These are phyloP conservation scores for Neostethus bicornis DNA, from an alignment of 2,797 vertebrate genomes.

Conservation along the genomic window DNA sequence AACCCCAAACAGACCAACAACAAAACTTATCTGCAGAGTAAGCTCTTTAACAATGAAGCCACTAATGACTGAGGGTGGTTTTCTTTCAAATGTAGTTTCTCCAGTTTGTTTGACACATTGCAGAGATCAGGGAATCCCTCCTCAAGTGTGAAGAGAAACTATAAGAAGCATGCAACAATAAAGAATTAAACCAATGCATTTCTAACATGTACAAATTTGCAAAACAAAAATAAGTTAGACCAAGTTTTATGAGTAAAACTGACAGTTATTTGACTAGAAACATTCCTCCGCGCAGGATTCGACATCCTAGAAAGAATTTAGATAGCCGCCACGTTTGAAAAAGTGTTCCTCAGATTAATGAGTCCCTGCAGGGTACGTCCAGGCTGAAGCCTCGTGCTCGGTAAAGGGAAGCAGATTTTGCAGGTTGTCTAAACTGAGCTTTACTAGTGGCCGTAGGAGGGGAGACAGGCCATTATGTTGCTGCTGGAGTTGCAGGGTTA, in stretches of 20 bases:
- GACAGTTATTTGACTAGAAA: no score
- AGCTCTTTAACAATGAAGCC: constrained; percentile 17
- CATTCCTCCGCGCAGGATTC: no score
- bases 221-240: no score
- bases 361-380: constrained; percentile 42
- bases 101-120: constrained; percentile 1
- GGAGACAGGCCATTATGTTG: constrained; percentile 55
- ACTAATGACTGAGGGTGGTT: constrained; percentile 13
- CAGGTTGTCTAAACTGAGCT: constrained; percentile 48
- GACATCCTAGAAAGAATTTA: constrained; percentile 15
- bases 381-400: constrained; percentile 52
- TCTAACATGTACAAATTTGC: constrained; percentile 39
- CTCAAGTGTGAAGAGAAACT: constrained; percentile 39
- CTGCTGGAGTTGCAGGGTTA: constrained; percentile 68
- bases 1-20: constrained; percentile 8
- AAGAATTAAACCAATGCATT: constrained; percentile 54
- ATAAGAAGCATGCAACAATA: constrained; percentile 50
- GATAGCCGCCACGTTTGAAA: constrained; percentile 47
- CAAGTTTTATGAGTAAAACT: no score
- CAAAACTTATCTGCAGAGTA: constrained; percentile 13
- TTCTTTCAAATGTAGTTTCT: constrained; percentile 4
- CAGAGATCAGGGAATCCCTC: constrained; percentile 44
- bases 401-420: constrained; percentile 74
- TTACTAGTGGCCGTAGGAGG: constrained; percentile 55
- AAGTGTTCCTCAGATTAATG: constrained; percentile 62